Base-by-base conservation (phyloP, 64 coral and sea anemone genomes). In the Trachythela sp. region DNA sequence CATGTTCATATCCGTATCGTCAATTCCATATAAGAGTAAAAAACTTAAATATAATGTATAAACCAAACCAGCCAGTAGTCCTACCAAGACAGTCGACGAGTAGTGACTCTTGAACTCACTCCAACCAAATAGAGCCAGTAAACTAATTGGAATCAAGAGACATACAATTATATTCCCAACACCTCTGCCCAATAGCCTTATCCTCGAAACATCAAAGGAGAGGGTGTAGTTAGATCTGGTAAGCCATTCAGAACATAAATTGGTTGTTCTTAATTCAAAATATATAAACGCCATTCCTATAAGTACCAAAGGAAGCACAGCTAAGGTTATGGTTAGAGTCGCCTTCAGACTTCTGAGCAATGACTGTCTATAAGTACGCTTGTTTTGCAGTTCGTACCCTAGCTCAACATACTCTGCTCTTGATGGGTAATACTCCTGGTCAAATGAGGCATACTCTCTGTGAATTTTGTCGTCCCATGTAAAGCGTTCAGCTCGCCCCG, bases 241-340 rank as follows among this genome's bases (percentile, higher is more conserved):
- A 13, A 86, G 0, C 39, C 43, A 6, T 86, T 14, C 43, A 1
- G 48, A 86, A 54, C 85, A 86, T 30, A 86, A 86, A 54, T 86
- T 32, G 85, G 2, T 13, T 30, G 85, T 86, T 86, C 85, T 86
- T 86, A 86, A 54, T 50, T 86, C 85, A 86, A 86, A 86, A 54
- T 86, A 86, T n/a, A 86, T 36, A 54, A 86, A 2, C 48, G 11
- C 49, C 1, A 86, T 54, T 8, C 48, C 48, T 50, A 86, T 52
- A 22, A 86, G 15, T 50, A 86, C 43, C 5, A 86, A 42, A n/a
- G 85, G 85, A 41, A 86, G 29, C n/a, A 40, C 43, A 86, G 85
- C 48, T 42, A 54, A 42, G 39, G 48, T 42, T 24, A 86, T 36
- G 30, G 36, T 51, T 54, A 86, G 48, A 0, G 85, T 86, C 48